Conservation (phyloP, 1,140 invertebrate genomes). For the Zaprionus capensis region DNA sequence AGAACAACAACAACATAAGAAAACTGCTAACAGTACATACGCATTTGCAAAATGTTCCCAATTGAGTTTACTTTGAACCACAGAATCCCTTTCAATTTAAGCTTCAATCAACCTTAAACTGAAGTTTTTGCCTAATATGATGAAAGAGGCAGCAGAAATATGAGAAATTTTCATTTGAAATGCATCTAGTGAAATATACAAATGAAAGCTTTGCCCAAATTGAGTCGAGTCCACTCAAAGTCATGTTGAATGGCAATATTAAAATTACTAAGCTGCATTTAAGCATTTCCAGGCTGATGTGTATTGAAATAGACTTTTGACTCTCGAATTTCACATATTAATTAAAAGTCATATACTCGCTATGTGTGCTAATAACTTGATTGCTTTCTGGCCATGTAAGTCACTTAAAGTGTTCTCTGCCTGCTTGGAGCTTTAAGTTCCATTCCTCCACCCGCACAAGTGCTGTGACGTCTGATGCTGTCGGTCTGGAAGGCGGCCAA, state of each 20-base stretch:
- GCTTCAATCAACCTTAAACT: not conserved
- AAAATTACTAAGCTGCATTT: not conserved
- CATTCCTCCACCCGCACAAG: too few relatives aligned
- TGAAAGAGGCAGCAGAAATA: not conserved
- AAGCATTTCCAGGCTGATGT: not conserved
- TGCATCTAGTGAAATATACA: conserved; percentile 1
- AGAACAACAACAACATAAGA: not conserved
- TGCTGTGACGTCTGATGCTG: not conserved
- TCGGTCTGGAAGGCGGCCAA: conserved; percentile 57
- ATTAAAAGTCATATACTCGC: conserved; percentile 6
- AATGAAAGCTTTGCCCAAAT: not conserved
- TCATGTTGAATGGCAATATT: conserved; percentile 1
- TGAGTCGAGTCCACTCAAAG: not conserved
- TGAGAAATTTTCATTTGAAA: conserved; percentile 2
- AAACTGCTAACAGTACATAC: not conserved
- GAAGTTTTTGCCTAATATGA: not conserved
- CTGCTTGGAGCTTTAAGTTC: not conserved
- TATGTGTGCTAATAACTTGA: not conserved
- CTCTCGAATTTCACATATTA: conserved; percentile 12
- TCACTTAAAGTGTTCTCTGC: not conserved
- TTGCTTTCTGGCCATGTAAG: not conserved
- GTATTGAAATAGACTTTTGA: not conserved
- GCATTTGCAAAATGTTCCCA: conserved; percentile 25
- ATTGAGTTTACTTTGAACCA: conserved; percentile 26
- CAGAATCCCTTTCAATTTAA: conserved; percentile 15